Evolutionary conservation across 2,888 invertebrate genomes (phyloP), one percentile per base, ranked within the genome.

Genomic region (Brachypalpus laphriformis): DNA sequence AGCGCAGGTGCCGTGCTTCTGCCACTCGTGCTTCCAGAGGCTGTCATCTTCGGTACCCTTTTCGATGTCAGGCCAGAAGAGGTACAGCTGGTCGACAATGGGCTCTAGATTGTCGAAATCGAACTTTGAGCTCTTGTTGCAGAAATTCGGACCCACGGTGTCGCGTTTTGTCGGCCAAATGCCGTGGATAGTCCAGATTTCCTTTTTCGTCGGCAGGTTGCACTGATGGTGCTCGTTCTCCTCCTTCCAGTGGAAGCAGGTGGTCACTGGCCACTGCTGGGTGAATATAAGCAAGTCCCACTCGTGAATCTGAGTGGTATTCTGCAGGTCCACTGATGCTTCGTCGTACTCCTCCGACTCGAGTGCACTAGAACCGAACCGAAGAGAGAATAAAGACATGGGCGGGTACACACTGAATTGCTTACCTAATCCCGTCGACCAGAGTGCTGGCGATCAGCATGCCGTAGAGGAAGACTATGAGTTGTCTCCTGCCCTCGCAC

Each of bases 1-100:
- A 1, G 96, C 95, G 89, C 97, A 97, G 0, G 96, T 96, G 1
- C 97, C 97, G 90, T 97, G 97, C 89, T 97, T 97, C 0, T 92
- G 90, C 97, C 97, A 97, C 90, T 97, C 97, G 89, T 97, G 96
- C 76, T 94, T 92, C 8, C 94, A 93, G 87, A 94, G 92, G 18
- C 37, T 59, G 18, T 87, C 68, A 0, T 88, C 77, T 0, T 88
- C 63, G 0, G 87, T 81, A 31, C 88, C 87, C 0, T 87, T 93
- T 90, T 96, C 95, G 72, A 97, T 92, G 88, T 96, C 96, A 0
- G 94, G 94, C 97, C 97, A 97, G 87, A 93, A 94, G 49, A 93
- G 91, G 80, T 93, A 92, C 76, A 96, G 89, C 42, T 93, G 91
- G 3, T 90, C 88, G 87, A 94, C 92, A 65, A 97, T 94, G 0